Percentiles rank a stretch among this genome's conserved stretches.
These are phyloP conservation scores for Anadara kagoshimensis DNA, from an alignment of 1,140 invertebrate genomes.

Conservation along the genomic window DNA sequence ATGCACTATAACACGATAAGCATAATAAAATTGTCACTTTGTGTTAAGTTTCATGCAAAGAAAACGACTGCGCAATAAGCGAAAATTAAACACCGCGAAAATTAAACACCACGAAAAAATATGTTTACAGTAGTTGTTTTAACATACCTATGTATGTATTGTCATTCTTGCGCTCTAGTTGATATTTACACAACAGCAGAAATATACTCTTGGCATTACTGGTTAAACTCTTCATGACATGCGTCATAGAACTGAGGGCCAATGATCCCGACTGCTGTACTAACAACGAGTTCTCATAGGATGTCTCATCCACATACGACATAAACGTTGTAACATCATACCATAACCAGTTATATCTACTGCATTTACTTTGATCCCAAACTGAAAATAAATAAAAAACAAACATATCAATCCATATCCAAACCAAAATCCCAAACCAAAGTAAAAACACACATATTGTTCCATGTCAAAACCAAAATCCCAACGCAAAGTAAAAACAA, in stretches of 20 bases:
- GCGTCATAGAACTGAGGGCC: constrained; percentile 88
- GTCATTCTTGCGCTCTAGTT: constrained; percentile 81
- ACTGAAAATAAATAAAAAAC: constrained; percentile 78
- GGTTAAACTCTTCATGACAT: constrained; percentile 91
- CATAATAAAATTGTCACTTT: too few relatives aligned
- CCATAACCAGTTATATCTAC: constrained; percentile 91
- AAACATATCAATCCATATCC: too few relatives aligned
- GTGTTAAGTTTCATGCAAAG: too few relatives aligned
- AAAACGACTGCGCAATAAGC: too few relatives aligned
- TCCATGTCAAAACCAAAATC: too few relatives aligned
- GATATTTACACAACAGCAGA: constrained; percentile 85
- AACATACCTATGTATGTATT: constrained; percentile 83
- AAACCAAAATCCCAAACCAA: too few relatives aligned
- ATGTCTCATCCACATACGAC: constrained; percentile 89
- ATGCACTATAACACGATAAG: too few relatives aligned
- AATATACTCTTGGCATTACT: constrained; percentile 92
- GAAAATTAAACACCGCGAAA: too few relatives aligned
- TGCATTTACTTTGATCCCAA: constrained; percentile 90
- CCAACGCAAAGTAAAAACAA: too few relatives aligned
- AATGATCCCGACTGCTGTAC: constrained; percentile 86
- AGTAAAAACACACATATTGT: too few relatives aligned
- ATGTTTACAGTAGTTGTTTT: too few relatives aligned
- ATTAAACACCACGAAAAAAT: too few relatives aligned
- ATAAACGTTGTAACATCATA: constrained; percentile 87
- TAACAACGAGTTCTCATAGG: constrained; percentile 89